Conservation (phyloP, 2,113 vertebrate genomes). For the Tautogolabrus adspersus region DNA sequence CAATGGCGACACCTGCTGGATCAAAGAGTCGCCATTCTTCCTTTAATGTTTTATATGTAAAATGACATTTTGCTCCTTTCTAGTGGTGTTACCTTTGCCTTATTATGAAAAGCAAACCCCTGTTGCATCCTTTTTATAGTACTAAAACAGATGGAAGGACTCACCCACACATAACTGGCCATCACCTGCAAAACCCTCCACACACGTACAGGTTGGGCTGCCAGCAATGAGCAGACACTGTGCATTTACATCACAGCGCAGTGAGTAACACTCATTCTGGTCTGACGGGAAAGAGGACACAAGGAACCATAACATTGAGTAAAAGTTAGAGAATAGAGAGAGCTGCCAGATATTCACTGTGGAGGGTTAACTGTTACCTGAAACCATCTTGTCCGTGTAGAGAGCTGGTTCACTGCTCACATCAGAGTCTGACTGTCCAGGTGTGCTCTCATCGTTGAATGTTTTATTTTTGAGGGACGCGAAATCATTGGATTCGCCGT, state of each 20-base stretch:
- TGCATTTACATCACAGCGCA: slow-evolving; percentile 84
- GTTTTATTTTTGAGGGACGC: slow-evolving; percentile 50
- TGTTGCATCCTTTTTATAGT: not conserved
- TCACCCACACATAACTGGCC: slow-evolving; percentile 89
- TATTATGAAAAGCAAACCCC: slow-evolving; percentile 1
- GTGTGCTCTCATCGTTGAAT: slow-evolving; percentile 49
- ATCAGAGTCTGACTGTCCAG: slow-evolving; percentile 29
- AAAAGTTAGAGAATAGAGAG: not conserved
- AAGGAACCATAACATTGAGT: slow-evolving; percentile 24
- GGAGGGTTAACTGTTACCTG: slow-evolving; percentile 82
- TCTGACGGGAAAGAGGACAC: slow-evolving; percentile 76
- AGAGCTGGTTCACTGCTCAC: slow-evolving; percentile 31
- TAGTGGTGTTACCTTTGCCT: not conserved
- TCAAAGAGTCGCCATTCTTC: no score
- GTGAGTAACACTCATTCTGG: slow-evolving; percentile 83
- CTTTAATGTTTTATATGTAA: not conserved
- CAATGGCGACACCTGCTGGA: no score
- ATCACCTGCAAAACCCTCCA: slow-evolving; percentile 86
- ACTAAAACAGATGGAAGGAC: slow-evolving; percentile 12
- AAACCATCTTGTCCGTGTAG: slow-evolving; percentile 88
- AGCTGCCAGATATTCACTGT: accelerated
- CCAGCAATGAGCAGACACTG: slow-evolving; percentile 82
- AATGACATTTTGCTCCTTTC: not conserved
- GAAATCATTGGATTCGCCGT: slow-evolving; percentile 9
- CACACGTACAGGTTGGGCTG: slow-evolving; percentile 84